Evolutionary conservation across 2,888 invertebrate species (phyloP), one percentile per base, ranked within the genome.

Genomic region (Hemaris fuciformis): DNA sequence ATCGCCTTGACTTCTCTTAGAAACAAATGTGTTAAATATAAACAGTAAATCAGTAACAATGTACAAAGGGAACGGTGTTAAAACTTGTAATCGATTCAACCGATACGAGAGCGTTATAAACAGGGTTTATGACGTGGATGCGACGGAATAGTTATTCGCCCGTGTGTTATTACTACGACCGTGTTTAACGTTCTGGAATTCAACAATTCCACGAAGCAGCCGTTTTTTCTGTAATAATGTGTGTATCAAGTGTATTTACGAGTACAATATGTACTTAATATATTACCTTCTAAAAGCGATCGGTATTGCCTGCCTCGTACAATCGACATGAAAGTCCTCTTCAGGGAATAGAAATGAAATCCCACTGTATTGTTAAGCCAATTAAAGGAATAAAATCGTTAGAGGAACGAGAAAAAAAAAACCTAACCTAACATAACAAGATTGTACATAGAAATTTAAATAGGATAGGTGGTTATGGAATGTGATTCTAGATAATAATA

Each of bases 71-170:
- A 27, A 60, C 59, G 8, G 41, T 48, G 63, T 72, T 68, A 74
- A 75, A 76, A 77, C 71, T 60, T 62, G 65, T 64, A 71, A 79
- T 74, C 75, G 67, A 74, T 73, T 69, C 68, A 67, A 66, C 73
- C 62, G 67, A 71, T 73, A 65, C 67, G 62, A 68, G 48, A 38
- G 63, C 71, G 72, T 69, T 66, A 66, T 82, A 87, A 85, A 81
- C 77, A 69, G 62, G 67, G 71, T 86, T 86, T 85, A 86, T 84
- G 82, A 79, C 70, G 75, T 77, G 78, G 70, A 81, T 80, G 80
- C 27, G 18, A 80, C 74, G 76, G 71, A 77, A 74, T 78, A 69
- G 77, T 77, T 79, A 76, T 80, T 80, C 70, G 62, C 62, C 62
- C 69, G 64, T 60, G 61, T 68, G 65, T 61, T n/a, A 70, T 69